Base-by-base conservation (phyloP, 1,140 invertebrate species). In the Zaprionus davidi region DNA sequence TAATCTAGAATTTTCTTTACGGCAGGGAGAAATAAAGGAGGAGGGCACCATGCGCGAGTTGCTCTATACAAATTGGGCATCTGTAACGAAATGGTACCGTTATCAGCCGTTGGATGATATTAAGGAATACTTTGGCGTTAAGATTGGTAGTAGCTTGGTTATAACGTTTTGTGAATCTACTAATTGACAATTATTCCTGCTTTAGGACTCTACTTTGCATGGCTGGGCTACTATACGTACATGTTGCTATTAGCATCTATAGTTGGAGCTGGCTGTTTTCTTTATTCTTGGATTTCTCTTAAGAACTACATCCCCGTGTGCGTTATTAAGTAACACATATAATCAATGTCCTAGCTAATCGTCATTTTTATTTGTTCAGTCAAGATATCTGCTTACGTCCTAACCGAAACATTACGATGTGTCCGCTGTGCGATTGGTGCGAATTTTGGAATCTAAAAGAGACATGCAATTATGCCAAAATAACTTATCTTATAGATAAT, bases 401-500 rank as follows among this genome's bases (percentile, higher is more conserved):
- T 93, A 77, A 71, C 59, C 68, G 80, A 20, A 81, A 92, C 26
- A 93, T 95, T 13, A 93, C 93, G 49, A 98, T 98, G 97, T 98
- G 97, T 87, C 97, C 97, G 4, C 93, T 96, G 20, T 98, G 97
- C 93, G 97, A 98, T 91, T 95, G 95, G 90, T 99, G 98, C 93
- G 94, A 96, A 82, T 99, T 96, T 93, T 99, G 98, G 97, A 94
- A 96, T 82, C 92, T 99, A 0, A 94, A 94, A n/a, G 96, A 97
- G 78, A 97, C 97, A 0, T 99, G 98, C 93, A 90, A 96, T 31
- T 96, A 98, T 92, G 95, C 98, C n/a, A 94, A 95, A 83, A 94
- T 98, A 13, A 98, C 98, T 0, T 99, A 99, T 91, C 94, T 99
- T 31, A 98, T 99, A 92, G 99, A 99, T 90, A 99, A 99, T 94